Conservation (phyloP, 2,888 invertebrate genomes). For the Pristionchus maxplancki region DNA sequence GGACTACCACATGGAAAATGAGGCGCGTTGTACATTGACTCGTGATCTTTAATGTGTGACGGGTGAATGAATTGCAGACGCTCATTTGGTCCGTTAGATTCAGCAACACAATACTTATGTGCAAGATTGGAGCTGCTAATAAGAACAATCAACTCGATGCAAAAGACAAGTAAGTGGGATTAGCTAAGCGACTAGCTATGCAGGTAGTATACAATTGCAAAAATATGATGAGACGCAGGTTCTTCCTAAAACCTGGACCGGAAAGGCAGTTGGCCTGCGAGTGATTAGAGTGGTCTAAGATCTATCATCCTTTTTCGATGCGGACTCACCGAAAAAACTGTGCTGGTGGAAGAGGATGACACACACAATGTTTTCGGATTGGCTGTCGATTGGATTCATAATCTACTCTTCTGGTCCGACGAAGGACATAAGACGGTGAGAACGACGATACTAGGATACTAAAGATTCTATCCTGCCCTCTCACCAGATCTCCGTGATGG, state of each 20-base stretch:
- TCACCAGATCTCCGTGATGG: constrained; percentile 70
- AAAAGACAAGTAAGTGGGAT: constrained; percentile 44
- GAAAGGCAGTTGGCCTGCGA: neutral
- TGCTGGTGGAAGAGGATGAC: constrained; percentile 80
- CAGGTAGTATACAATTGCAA: no score
- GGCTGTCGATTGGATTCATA: constrained; percentile 99
- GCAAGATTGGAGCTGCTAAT: constrained; percentile 61
- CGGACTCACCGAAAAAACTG: constrained; percentile 54
- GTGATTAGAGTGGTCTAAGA: neutral
- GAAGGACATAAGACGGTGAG: constrained; percentile 91
- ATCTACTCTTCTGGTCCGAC: constrained; percentile 90
- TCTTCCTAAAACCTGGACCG: neutral
- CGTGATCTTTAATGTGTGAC: no score
- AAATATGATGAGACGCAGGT: neutral
- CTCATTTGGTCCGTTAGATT: constrained; percentile 96
- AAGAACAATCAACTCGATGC: constrained; percentile 54
- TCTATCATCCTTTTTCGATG: neutral
- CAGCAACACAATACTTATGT: constrained; percentile 86
- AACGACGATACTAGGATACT: neutral
- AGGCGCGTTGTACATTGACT: no score
- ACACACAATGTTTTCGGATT: constrained; percentile 96
- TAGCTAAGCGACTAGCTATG: neutral
- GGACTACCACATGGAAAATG: constrained; percentile 83
- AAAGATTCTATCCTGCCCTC: neutral
- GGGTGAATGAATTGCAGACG: constrained; percentile 58